Evolutionary conservation across 2,888 invertebrate genomes (phyloP).

Genomic region (Graphium colonna): DNA sequence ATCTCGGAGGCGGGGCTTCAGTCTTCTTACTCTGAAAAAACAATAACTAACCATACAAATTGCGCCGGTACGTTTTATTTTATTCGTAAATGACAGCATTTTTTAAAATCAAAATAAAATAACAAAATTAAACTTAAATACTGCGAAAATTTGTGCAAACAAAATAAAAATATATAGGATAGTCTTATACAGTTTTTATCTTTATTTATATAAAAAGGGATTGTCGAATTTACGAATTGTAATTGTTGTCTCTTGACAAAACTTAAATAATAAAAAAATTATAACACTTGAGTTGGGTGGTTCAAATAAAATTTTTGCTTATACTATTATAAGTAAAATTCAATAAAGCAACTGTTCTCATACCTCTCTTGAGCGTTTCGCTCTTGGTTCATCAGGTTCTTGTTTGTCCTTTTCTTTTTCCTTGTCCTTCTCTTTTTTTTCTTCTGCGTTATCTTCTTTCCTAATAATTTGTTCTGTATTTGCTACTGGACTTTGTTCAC

Average conservation of each 20-base stretch:
- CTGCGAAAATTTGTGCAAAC: too few species aligned
- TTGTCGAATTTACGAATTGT: too few species aligned
- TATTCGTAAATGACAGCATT: not conserved
- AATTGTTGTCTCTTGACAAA: too few species aligned
- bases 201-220: too few species aligned
- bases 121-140: not conserved
- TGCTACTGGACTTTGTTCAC: slow-evolving; percentile 24
- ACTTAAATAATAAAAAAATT: too few species aligned
- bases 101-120: not conserved
- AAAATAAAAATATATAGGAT: too few species aligned
- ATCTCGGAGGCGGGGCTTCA: slow-evolving; percentile 59
- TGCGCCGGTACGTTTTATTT: not conserved
- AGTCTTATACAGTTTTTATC: too few species aligned
- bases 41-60: slow-evolving; percentile 1
- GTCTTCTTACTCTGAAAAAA: slow-evolving; percentile 70
- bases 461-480: slow-evolving; percentile 21
- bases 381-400: slow-evolving; percentile 58
- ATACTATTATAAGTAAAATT: too few species aligned
- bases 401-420: slow-evolving; percentile 37
- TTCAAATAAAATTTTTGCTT: too few species aligned
- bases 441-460: slow-evolving; percentile 18
- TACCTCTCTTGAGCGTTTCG: slow-evolving; percentile 70
- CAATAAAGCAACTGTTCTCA: slow-evolving; percentile 21
- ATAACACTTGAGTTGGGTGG: too few species aligned
- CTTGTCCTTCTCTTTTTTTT: slow-evolving; percentile 23